phyloP scores from a whole-genome alignment of 2,113 vertebrate species.

The Pseudopipra pipra region DNA sequence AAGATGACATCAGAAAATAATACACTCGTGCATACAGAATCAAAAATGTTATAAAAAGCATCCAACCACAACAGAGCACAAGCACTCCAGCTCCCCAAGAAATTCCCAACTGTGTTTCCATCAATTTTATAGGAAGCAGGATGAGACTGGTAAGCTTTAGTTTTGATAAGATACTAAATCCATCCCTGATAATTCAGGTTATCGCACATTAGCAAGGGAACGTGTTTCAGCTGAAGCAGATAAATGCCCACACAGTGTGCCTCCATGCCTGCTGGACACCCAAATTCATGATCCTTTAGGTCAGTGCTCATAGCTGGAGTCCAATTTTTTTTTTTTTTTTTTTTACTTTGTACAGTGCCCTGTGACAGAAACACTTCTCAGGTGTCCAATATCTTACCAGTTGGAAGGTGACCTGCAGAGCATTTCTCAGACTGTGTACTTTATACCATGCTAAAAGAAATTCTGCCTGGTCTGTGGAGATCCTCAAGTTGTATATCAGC shows the following conservation, averaged over 20 bases:
- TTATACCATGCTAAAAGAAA: not conserved
- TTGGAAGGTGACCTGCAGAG: not conserved
- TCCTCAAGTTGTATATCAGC: not conserved
- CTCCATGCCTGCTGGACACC: not conserved
- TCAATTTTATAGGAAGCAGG: not conserved
- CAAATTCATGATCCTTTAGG: not conserved
- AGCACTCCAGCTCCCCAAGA: not conserved
- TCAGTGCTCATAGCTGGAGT: not conserved
- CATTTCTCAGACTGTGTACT: not conserved
- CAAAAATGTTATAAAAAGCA: not conserved
- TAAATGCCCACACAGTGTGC: not conserved
- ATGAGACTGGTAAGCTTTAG: not conserved
- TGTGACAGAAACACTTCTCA: not conserved
- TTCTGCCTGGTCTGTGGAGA: not conserved
- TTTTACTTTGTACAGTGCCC: not conserved
- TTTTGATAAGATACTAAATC: not conserved
- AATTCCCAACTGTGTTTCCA: not conserved
- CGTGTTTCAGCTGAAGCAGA: not conserved
- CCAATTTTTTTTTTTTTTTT: not conserved
- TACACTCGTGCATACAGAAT: not conserved
- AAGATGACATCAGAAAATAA: constrained; percentile 1
- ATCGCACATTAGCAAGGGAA: not conserved
- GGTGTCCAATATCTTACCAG: not conserved
- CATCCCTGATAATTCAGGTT: not conserved
- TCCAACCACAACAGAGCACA: not conserved